Base-by-base conservation (phyloP, 2,113 vertebrate genomes). In the Nerophis ophidion region DNA sequence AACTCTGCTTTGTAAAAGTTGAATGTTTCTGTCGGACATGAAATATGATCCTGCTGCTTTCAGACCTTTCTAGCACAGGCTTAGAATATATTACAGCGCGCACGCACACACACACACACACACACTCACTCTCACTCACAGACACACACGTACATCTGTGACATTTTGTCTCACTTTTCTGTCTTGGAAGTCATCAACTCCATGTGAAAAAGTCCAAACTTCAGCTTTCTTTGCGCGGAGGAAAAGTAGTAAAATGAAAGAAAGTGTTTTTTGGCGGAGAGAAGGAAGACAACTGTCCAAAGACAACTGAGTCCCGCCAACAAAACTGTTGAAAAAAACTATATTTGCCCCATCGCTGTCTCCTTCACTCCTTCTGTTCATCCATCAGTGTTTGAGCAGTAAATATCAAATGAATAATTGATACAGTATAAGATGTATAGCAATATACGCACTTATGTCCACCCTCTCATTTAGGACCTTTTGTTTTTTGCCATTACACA, bases 211-310 rank as follows among this genome's bases (percentile, higher is more conserved):
- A 63, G 65, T 81, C 75, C 74, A 49, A 68, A 48, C 48, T 48
- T 50, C 34, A 63, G 57, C 5, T 47, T 45, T 19, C n/a, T 71
- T 48, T 42, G 7, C 15, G 40, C 9, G 52, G 13, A 14, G 49
- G 59, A 52, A 34, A 62, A 57, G 60, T 75, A 72, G 80, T 85
- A 74, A 83, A 80, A 67, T 67, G 68, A 70, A 77, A 81, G 71
- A 77, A 80, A 79, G 72, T 76, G 60, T 66, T 68, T 70, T 67
- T 70, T 74, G 69, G 70, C 63, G 11, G 50, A 59, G 65, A 81
- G 75, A 83, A 82, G 75, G 81, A 79, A 76, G 79, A 83, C 84
- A 79, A 66, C 76, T 80, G 75, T 83, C 80, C 79, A 82, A 82
- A 77, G 71, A 81, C 64, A 86, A 79, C 79, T 77, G 5, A 42